Conservation (phyloP, 35 echinoderm and acorn worm genomes). For the Ophiothrix spiculata region DNA sequence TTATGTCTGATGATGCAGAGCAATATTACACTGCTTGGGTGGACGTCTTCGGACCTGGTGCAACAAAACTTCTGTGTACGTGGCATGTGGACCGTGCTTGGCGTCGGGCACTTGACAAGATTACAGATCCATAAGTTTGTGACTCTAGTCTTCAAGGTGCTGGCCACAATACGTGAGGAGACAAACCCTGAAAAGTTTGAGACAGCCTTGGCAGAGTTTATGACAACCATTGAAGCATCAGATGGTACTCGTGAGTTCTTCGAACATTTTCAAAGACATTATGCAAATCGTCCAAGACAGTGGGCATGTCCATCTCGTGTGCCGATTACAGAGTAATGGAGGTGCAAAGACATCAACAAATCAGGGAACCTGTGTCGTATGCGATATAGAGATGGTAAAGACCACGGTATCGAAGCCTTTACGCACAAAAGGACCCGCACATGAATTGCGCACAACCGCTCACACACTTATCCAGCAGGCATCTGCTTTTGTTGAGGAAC, state of each 20-base stretch:
- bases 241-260: background rate
- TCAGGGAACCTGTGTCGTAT: background rate
- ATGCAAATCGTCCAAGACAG: background rate
- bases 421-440: background rate
- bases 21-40: conserved; percentile 17
- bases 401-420: background rate
- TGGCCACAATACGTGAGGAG: conserved; percentile 4
- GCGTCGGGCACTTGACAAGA: background rate
- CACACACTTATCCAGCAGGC: background rate
- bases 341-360: background rate
- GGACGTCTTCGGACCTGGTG: background rate
- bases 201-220: background rate
- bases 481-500: background rate
- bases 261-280: conserved; percentile 3
- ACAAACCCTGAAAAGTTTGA: background rate
- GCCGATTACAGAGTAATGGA: background rate
- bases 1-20: conserved; percentile 28
- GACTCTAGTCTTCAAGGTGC: conserved; percentile 4
- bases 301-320: conserved; percentile 2
- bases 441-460: background rate
- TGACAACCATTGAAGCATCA: background rate
- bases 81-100: conserved; percentile 33
- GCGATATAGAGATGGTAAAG: background rate
- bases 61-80: conserved; percentile 8
- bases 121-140: background rate